Conservation (phyloP, 2,113 vertebrate genomes). For the Struthidea cinerea region DNA sequence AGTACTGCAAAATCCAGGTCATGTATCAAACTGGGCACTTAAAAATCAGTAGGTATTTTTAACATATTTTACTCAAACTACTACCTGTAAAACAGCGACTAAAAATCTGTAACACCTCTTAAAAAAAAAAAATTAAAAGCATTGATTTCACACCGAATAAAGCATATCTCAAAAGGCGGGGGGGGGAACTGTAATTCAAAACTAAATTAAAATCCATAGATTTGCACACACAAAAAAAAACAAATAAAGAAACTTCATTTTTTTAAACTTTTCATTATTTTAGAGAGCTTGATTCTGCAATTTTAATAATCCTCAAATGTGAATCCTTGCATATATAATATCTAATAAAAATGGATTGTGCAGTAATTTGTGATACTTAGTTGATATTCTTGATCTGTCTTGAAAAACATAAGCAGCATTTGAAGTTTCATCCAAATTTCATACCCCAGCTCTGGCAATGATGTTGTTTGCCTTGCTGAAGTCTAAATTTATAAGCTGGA, state of each 20-base stretch:
- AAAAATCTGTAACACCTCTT: neutral
- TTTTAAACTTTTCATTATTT: neutral
- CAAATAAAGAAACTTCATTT: neutral
- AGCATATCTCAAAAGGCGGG: neutral
- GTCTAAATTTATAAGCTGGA: neutral
- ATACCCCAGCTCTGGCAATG: neutral
- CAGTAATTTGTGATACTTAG: neutral
- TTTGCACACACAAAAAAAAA: neutral
- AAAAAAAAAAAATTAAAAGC: neutral
- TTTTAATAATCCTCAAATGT: neutral
- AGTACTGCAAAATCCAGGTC: neutral
- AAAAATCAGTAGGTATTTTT: neutral
- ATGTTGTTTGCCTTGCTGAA: neutral
- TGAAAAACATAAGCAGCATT: neutral
- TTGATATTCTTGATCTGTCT: neutral
- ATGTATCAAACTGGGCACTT: neutral
- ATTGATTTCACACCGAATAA: neutral
- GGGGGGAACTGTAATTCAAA: neutral
- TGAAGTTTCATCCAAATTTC: neutral
- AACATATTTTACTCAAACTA: neutral
- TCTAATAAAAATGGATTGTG: neutral
- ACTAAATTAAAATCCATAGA: neutral
- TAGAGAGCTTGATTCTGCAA: neutral
- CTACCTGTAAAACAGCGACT: neutral
- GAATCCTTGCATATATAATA: neutral